Evolutionary conservation across 2,888 invertebrate genomes (phyloP).

Genomic region (Cyclophora punctaria): DNA sequence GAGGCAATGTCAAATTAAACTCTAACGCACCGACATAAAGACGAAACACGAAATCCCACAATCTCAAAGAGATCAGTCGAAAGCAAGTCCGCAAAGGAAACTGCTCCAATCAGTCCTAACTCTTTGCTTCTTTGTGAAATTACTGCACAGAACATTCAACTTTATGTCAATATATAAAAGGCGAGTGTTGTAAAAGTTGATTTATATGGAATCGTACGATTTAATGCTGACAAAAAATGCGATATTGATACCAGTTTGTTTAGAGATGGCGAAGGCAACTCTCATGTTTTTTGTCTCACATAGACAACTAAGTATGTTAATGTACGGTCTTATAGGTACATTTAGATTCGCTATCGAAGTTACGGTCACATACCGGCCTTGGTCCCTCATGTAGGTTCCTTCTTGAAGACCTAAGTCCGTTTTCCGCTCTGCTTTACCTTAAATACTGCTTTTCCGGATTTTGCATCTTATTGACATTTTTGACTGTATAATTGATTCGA

Average conservation of each 20-base stretch:
- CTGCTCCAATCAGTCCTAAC: slow-evolving; percentile 36
- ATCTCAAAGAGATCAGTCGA: slow-evolving; percentile 19
- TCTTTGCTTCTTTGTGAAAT: slow-evolving; percentile 9
- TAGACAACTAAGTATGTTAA: slow-evolving; percentile 17
- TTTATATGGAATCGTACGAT: slow-evolving; percentile 7
- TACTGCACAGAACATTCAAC: slow-evolving; percentile 1
- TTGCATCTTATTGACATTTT: slow-evolving; percentile 14
- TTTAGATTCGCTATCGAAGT: slow-evolving; percentile 14
- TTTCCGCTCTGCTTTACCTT: slow-evolving; percentile 18
- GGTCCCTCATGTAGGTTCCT: slow-evolving; percentile 6
- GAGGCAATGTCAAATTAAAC: slow-evolving; percentile 1
- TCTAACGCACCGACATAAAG: slow-evolving; percentile 7
- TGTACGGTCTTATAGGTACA: slow-evolving; percentile 19
- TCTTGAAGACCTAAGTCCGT: slow-evolving; percentile 12
- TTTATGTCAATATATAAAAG: slow-evolving; percentile 1
- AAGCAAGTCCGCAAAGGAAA: slow-evolving; percentile 31
- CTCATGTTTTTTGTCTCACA: slow-evolving; percentile 17
- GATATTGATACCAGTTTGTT: slow-evolving; percentile 26
- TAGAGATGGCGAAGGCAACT: slow-evolving; percentile 22
- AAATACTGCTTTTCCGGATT: slow-evolving; percentile 11
- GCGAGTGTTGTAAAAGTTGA: not conserved
- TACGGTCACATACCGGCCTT: slow-evolving; percentile 10
- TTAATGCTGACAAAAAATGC: slow-evolving; percentile 23
- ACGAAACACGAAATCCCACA: not conserved
- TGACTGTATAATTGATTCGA: not conserved